These are phyloP conservation scores for Mycteria americana DNA, from an alignment of 2,797 vertebrate species.

Conservation along the genomic window DNA sequence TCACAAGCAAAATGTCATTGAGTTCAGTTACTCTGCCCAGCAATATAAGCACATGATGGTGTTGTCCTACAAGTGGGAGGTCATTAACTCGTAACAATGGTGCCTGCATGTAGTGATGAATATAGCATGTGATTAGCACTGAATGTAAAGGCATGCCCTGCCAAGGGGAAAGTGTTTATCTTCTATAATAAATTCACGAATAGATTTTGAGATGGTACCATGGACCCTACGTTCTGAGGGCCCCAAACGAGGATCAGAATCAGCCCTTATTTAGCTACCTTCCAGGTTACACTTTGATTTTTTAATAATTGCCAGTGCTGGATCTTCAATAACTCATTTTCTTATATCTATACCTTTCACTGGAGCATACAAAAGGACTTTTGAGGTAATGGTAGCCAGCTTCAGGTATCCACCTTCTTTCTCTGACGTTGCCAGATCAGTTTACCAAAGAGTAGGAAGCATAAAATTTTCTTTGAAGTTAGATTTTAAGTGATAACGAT, in stretches of 20 bases:
- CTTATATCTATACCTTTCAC: background rate
- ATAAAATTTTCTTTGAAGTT: background rate
- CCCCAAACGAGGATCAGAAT: background rate
- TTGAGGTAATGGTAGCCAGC: background rate
- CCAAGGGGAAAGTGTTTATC: background rate
- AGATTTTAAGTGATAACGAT: background rate
- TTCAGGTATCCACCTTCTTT: background rate
- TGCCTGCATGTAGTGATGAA: background rate
- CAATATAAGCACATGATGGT: background rate
- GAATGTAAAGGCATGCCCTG: background rate
- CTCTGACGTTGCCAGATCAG: background rate
- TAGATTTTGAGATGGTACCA: background rate
- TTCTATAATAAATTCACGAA: background rate
- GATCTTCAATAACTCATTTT: background rate
- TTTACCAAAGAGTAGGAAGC: background rate
- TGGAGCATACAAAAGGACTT: background rate
- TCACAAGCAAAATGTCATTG: slow-evolving; percentile 15
- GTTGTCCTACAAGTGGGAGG: background rate
- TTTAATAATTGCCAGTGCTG: background rate
- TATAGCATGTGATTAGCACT: background rate
- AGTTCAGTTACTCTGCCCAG: background rate
- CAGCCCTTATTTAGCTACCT: background rate
- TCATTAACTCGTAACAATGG: too few relatives aligned
- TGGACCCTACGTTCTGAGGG: background rate
- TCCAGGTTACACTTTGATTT: background rate